These are phyloP conservation scores for Drosophila peninsularis DNA, from an alignment of 2,888 invertebrate species.

Conservation along the genomic window DNA sequence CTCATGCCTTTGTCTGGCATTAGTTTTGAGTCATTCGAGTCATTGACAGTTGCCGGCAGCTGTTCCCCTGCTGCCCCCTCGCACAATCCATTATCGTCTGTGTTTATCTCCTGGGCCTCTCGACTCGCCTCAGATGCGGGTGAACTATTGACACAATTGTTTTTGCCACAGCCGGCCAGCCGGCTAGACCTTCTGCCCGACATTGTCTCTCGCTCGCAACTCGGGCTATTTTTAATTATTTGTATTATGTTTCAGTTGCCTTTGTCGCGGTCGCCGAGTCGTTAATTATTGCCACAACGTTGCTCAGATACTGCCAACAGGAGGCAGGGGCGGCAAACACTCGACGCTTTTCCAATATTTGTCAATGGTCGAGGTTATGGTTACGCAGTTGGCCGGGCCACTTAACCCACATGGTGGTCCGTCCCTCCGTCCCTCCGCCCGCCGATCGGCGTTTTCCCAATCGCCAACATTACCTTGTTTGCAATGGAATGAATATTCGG, in stretches of 20 bases:
- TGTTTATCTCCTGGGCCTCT: conserved; percentile 68
- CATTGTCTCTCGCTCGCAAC: conserved; percentile 41
- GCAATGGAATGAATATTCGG: conserved; percentile 1
- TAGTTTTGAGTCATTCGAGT: conserved; percentile 62
- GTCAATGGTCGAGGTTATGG: conserved; percentile 48
- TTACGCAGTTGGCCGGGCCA: conserved; percentile 63
- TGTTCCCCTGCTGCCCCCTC: conserved; percentile 34
- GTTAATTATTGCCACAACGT: conserved; percentile 61
- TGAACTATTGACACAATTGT: conserved; percentile 79
- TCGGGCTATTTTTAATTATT: conserved; percentile 77
- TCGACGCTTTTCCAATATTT: conserved; percentile 63
- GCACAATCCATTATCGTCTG: conserved; percentile 56
- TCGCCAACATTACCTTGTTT: conserved; percentile 31
- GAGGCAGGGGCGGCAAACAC: conserved; percentile 6
- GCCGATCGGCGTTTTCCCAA: conserved; percentile 30
- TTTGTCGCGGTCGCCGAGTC: conserved; percentile 38
- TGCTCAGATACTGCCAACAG: conserved; percentile 42
- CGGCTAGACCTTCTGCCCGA: conserved; percentile 42
- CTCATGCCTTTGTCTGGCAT: conserved; percentile 21
- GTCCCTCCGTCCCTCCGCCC: conserved; percentile 19
- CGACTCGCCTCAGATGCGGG: conserved; percentile 61
- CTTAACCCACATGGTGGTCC: conserved; percentile 61
- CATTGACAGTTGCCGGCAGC: conserved; percentile 71
- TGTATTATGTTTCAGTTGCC: conserved; percentile 76
- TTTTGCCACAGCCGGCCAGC: conserved; percentile 52